Evolutionary conservation across 2,888 invertebrate species (phyloP).

Genomic region (Poecilus cupreus): DNA sequence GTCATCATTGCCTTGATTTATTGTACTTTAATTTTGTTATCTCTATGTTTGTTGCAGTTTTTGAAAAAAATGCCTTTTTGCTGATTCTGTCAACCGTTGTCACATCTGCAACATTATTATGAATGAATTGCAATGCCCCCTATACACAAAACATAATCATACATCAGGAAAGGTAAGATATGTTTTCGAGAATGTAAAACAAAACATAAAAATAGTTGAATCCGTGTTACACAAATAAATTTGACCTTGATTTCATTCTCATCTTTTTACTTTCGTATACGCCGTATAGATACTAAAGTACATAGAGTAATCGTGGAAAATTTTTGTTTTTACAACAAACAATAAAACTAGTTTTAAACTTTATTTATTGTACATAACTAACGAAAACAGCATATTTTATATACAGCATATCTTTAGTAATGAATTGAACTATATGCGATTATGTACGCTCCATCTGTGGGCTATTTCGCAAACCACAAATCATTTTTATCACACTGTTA

Average conservation of each 20-base stretch:
- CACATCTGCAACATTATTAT: not conserved
- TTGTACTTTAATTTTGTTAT: not conserved
- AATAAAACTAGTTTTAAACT: too few species aligned
- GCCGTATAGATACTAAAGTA: not conserved
- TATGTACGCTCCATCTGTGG: too few species aligned
- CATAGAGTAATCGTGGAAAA: not conserved
- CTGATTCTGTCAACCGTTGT: not conserved
- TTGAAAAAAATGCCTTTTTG: too few species aligned
- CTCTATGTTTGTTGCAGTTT: not conserved
- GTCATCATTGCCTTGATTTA: not conserved
- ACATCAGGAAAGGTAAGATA: not conserved
- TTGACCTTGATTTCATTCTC: conserved; percentile 13
- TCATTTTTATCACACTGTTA: too few species aligned
- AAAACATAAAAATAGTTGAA: conserved; percentile 9
- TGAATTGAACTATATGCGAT: too few species aligned
- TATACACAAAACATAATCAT: not conserved
- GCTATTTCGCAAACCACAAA: too few species aligned
- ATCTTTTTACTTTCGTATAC: conserved; percentile 10
- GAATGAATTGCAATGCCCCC: not conserved
- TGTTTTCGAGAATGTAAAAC: not conserved
- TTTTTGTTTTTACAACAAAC: not conserved
- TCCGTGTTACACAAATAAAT: not conserved
- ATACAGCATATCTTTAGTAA: too few species aligned
- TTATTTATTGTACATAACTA: too few species aligned
- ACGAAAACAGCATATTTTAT: too few species aligned